Conservation (phyloP, 2,888 invertebrate genomes). For the Trypoxylon attenuatum region DNA sequence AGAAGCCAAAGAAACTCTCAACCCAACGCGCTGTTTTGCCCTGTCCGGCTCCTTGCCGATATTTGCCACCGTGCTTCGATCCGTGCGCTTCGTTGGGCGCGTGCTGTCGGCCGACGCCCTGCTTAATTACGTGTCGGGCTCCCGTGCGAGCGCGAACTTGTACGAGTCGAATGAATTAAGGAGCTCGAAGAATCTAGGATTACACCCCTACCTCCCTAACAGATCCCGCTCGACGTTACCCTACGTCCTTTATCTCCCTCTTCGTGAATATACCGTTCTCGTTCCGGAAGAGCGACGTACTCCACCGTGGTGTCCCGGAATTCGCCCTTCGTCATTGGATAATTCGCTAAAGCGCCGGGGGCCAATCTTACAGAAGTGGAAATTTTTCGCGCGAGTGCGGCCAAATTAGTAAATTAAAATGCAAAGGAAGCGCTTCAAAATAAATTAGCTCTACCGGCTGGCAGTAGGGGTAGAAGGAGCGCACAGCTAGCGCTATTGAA, state of each 20-base stretch:
- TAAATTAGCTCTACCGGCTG: not conserved
- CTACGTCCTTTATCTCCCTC: no score
- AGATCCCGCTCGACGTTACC: no score
- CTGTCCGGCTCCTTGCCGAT: conserved; percentile 3
- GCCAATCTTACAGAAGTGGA: conserved; percentile 21
- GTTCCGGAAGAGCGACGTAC: not conserved
- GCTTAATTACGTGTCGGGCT: conserved; percentile 21
- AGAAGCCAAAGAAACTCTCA: not conserved
- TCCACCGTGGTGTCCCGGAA: conserved; percentile 29
- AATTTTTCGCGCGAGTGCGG: not conserved
- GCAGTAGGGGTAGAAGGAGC: not conserved
- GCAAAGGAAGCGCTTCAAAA: not conserved
- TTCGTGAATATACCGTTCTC: not conserved
- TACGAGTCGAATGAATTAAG: not conserved
- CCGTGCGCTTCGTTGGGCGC: conserved; percentile 23
- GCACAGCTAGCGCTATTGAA: not conserved
- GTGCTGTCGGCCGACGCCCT: conserved; percentile 4
- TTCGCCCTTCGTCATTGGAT: conserved; percentile 28
- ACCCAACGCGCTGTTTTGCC: not conserved
- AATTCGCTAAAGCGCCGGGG: conserved; percentile 21
- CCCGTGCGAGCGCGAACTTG: not conserved
- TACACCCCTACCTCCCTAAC: not conserved
- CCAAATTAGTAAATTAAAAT: not conserved
- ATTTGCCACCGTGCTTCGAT: conserved; percentile 6
- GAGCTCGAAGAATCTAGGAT: not conserved